Evolutionary conservation across 2,797 vertebrate genomes (phyloP).

Genomic region (Eleutherodactylus coqui): DNA sequence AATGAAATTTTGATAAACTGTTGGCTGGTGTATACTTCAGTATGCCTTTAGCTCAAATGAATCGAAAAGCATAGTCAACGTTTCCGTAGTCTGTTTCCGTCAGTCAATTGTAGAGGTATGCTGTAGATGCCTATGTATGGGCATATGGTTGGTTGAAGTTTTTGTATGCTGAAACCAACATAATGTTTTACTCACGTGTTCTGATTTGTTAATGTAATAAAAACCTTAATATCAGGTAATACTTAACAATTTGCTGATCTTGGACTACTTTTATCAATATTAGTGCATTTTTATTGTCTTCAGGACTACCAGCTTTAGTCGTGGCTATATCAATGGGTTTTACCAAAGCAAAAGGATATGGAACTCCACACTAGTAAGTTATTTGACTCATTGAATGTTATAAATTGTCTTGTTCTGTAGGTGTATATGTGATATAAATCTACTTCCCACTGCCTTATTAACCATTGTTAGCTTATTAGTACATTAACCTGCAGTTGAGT

Average conservation of each 20-base stretch:
- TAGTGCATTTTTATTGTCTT: constrained; percentile 68
- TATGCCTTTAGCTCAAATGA: not conserved
- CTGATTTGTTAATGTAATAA: not conserved
- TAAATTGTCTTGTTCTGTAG: not conserved
- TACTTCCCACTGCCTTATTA: not conserved
- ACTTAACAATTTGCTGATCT: not conserved
- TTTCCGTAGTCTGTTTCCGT: too few species aligned
- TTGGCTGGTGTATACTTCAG: not conserved
- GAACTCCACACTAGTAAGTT: constrained; percentile 97
- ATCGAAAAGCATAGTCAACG: not conserved
- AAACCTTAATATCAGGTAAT: too few species aligned
- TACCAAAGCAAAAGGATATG: constrained; percentile 99
- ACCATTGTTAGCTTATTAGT: not conserved
- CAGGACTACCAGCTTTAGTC: constrained; percentile 97
- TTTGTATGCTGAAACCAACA: too few species aligned
- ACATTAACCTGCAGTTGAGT: not conserved
- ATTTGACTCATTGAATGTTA: not conserved
- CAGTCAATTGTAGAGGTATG: too few species aligned
- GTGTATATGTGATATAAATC: not conserved
- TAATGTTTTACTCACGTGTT: not conserved
- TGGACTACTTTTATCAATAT: not conserved
- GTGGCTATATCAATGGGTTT: constrained; percentile 99
- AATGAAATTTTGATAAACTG: not conserved
- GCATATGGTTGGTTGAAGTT: too few species aligned
- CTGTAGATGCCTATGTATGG: too few species aligned